phyloP scores from a whole-genome alignment of 1,140 invertebrate species.

The Luehdorfia chinensis region DNA sequence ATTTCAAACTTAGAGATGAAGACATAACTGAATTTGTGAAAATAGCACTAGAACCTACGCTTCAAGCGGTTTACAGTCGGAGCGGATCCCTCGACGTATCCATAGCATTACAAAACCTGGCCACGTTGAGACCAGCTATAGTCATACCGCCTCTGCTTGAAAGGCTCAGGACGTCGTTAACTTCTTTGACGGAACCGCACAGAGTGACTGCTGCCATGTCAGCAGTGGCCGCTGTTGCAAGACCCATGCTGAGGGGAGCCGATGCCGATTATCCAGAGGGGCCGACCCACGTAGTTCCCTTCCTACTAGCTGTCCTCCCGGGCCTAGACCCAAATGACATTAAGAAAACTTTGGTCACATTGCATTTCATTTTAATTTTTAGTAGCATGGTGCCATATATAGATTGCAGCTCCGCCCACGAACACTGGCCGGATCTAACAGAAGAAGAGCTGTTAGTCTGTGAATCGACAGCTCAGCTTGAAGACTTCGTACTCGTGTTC shows the following conservation, averaged over 20 bases:
- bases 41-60: slow-evolving; percentile 81
- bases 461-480: slow-evolving; percentile 88
- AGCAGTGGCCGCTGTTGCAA: slow-evolving; percentile 84
- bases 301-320: slow-evolving; percentile 88
- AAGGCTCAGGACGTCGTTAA: slow-evolving; percentile 86
- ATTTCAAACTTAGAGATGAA: slow-evolving; percentile 85
- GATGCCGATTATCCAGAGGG: slow-evolving; percentile 85
- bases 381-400: slow-evolving; percentile 87
- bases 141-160: slow-evolving; percentile 91
- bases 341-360: slow-evolving; percentile 87
- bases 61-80: slow-evolving; percentile 88
- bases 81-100: slow-evolving; percentile 81
- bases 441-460: slow-evolving; percentile 88
- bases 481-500: slow-evolving; percentile 91
- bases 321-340: slow-evolving; percentile 95
- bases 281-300: slow-evolving; percentile 87
- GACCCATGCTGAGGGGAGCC: slow-evolving; percentile 83
- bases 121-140: slow-evolving; percentile 87
- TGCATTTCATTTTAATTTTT: slow-evolving; percentile 88
- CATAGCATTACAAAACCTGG: slow-evolving; percentile 85
- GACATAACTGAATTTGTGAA: slow-evolving; percentile 92
- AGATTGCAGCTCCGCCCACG: slow-evolving; percentile 87
- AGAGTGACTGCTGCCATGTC: slow-evolving; percentile 88
- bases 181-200: slow-evolving; percentile 92
- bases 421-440: slow-evolving; percentile 82